These are phyloP conservation scores for Leguminivora glycinivorella DNA, from an alignment of 1,140 invertebrate genomes.

Conservation along the genomic window DNA sequence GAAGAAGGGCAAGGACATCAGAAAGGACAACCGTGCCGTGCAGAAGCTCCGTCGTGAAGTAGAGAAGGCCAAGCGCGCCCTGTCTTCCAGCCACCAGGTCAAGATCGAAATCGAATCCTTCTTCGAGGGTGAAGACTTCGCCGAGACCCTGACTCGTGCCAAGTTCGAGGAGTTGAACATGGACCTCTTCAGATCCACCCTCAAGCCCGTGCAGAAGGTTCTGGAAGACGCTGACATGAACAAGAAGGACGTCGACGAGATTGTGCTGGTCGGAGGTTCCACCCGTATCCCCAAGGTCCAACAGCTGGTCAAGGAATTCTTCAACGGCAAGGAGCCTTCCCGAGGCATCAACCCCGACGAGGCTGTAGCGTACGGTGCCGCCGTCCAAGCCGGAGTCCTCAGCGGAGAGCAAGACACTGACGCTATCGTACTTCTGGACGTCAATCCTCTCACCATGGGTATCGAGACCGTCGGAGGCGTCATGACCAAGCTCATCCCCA, in stretches of 20 bases:
- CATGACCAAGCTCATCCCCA: constrained; percentile 99
- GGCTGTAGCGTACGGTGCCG: constrained; percentile 98
- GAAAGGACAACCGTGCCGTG: constrained; percentile 96
- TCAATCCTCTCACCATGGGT: constrained; percentile 98
- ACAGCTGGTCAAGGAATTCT: constrained; percentile 99
- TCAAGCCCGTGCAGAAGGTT: constrained; percentile 99
- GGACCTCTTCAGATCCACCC: constrained; percentile 98
- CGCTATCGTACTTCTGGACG: constrained; percentile 97
- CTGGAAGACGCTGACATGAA: constrained; percentile 99
- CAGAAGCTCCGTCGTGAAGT: constrained; percentile 98
- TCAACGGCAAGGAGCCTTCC: constrained; percentile 98
- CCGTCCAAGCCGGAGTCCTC: constrained; percentile 97
- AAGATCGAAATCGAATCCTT: constrained; percentile 99
- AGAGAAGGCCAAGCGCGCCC: constrained; percentile 97
- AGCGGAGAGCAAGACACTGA: constrained; percentile 95
- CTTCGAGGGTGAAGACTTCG: constrained; percentile 99
- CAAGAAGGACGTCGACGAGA: constrained; percentile 99
- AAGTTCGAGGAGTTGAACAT: constrained; percentile 99
- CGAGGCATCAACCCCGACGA: constrained; percentile 99
- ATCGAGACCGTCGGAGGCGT: constrained; percentile 99
- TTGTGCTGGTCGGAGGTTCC: constrained; percentile 98
- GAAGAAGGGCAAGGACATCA: constrained; percentile 98
- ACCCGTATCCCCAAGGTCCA: constrained; percentile 99
- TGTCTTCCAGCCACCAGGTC: constrained; percentile 97
- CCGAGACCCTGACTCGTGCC: constrained; percentile 98